These are phyloP conservation scores for Burhinus bistriatus DNA, from an alignment of 2,113 vertebrate species.

Conservation along the genomic window DNA sequence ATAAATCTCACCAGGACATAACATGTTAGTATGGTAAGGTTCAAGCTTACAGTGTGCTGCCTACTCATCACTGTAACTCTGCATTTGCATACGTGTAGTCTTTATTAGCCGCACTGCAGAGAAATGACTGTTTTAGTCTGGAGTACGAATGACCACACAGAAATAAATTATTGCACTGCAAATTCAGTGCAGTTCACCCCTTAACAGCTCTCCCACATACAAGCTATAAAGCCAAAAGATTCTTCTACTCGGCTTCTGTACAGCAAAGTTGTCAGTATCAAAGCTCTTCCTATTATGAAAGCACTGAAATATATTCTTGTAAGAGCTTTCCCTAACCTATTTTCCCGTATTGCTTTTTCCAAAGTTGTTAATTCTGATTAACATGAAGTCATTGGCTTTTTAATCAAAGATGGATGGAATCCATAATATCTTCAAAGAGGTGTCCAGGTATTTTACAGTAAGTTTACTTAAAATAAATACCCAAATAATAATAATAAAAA, in stretches of 20 bases:
- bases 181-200: background rate
- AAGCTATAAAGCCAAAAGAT: background rate
- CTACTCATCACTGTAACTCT: background rate
- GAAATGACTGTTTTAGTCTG: background rate
- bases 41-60: background rate
- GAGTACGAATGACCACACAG: rapidly evolving
- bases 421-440: background rate
- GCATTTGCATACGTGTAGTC: too few species aligned
- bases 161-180: background rate
- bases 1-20: background rate
- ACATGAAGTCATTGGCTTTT: background rate
- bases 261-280: background rate
- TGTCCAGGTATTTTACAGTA: background rate
- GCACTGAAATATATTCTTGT: background rate
- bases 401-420: background rate
- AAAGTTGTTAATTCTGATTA: background rate
- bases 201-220: background rate
- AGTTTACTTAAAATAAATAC: background rate
- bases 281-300: background rate
- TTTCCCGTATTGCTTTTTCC: background rate
- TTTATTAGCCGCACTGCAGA: background rate
- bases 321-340: background rate
- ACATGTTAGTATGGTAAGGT: background rate
- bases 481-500: background rate
- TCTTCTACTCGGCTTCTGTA: background rate